Conservation (phyloP, 2,888 invertebrate species). For the Chrysopilus asiliformis region DNA sequence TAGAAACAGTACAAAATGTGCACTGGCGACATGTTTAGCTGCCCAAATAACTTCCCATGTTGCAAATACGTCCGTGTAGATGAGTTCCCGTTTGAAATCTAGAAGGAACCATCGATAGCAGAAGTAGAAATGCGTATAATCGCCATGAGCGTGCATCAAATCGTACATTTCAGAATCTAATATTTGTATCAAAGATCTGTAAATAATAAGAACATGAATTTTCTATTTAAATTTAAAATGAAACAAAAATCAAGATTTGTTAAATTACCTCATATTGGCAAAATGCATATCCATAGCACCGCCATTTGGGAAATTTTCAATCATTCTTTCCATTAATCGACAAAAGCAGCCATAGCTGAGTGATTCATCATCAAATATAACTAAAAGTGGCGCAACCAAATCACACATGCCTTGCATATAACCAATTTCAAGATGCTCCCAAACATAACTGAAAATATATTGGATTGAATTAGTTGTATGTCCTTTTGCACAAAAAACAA, state of each 20-base stretch:
- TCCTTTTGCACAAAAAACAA: too few relatives aligned
- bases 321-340: slow-evolving; percentile 79
- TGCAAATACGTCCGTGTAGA: slow-evolving; percentile 85
- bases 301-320: slow-evolving; percentile 82
- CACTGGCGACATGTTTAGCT: slow-evolving; percentile 71
- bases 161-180: slow-evolving; percentile 88
- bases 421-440: slow-evolving; percentile 87
- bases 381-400: slow-evolving; percentile 80
- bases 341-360: slow-evolving; percentile 84
- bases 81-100: slow-evolving; percentile 87
- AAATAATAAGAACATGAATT: slow-evolving; percentile 11
- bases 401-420: slow-evolving; percentile 99
- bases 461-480: too few relatives aligned
- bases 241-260: neutral
- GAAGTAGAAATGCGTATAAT: slow-evolving; percentile 95
- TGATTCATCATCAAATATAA: slow-evolving; percentile 85
- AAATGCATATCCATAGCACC: slow-evolving; percentile 94
- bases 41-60: slow-evolving; percentile 97
- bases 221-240: neutral
- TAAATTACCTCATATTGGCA: slow-evolving; percentile 70
- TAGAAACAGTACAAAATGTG: slow-evolving; percentile 84
- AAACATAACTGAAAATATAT: slow-evolving; percentile 66
- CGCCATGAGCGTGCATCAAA: slow-evolving; percentile 86
- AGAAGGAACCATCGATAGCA: slow-evolving; percentile 95
- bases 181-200: slow-evolving; percentile 67